A percentile compares a stretch with the other conserved stretches of the same genome.
Conservation (phyloP, 2,113 vertebrate genomes). For the Hiodon tergisus region DNA sequence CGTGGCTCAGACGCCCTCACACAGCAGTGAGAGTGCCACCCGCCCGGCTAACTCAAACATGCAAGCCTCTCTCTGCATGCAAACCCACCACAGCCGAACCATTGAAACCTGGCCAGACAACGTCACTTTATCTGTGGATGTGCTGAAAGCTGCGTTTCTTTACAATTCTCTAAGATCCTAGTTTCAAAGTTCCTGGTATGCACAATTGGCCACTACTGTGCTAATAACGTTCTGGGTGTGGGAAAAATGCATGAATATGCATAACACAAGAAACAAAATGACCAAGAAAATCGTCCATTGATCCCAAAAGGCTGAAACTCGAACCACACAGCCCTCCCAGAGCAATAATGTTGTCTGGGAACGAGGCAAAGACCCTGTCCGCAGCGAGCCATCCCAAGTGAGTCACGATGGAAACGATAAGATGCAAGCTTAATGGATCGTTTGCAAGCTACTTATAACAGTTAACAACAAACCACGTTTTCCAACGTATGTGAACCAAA, state of each 20-base stretch:
- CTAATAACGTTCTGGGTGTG: too few species aligned
- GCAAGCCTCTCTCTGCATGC: neutral
- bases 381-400: neutral
- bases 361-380: neutral
- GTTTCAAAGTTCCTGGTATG: neutral
- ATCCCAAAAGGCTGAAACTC: neutral
- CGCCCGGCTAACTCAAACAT: neutral
- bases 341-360: neutral
- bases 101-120: conserved; percentile 7
- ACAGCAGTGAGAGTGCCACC: neutral
- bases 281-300: conserved; percentile 5
- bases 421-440: conserved; percentile 8
- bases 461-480: neutral
- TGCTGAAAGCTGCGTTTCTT: neutral
- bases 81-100: neutral
- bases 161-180: neutral
- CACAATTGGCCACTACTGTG: neutral
- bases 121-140: neutral
- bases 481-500: too few species aligned
- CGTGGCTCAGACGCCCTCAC: conserved; percentile 3
- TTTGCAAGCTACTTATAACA: neutral
- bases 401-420: conserved; percentile 9
- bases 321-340: neutral
- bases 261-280: neutral
- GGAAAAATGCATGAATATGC: neutral